Conservation (phyloP, 2,113 vertebrate species). For the Pseudorectes ferrugineus region DNA sequence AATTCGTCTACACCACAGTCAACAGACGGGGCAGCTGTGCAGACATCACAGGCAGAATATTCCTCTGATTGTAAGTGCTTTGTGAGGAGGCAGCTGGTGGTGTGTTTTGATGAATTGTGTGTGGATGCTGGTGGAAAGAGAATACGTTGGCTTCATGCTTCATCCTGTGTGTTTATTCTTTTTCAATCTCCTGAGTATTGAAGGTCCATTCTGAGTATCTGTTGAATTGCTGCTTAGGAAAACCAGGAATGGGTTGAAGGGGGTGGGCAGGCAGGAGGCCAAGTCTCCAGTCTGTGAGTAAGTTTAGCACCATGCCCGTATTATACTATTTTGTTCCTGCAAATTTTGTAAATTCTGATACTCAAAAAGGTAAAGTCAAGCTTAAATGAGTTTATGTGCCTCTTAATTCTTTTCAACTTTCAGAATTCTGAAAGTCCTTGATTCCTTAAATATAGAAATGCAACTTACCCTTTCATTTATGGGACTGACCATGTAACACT, state of each 20-base stretch:
- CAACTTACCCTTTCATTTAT: background rate
- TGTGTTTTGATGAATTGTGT: background rate
- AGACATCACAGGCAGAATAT: conserved; percentile 78
- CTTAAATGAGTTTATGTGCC: background rate
- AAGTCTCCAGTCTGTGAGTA: background rate
- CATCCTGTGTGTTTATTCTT: background rate
- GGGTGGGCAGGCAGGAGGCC: background rate
- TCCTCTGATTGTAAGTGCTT: conserved; percentile 86
- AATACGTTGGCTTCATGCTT: background rate
- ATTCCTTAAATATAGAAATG: background rate
- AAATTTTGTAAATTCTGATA: background rate
- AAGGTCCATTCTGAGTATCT: background rate
- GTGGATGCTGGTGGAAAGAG: background rate
- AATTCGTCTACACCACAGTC: conserved; percentile 68
- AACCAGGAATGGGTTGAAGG: background rate
- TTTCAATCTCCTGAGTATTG: background rate
- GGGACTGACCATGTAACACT: background rate
- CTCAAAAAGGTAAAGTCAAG: background rate
- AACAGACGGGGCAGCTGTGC: conserved; percentile 60
- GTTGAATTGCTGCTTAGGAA: background rate
- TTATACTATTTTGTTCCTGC: background rate
- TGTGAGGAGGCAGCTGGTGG: background rate
- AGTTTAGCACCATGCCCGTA: background rate
- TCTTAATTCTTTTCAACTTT: background rate
- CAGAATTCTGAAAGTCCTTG: background rate